These are phyloP conservation scores for Coelogynopora nodosa DNA, from an alignment of 2,888 invertebrate genomes.

Conservation along the genomic window DNA sequence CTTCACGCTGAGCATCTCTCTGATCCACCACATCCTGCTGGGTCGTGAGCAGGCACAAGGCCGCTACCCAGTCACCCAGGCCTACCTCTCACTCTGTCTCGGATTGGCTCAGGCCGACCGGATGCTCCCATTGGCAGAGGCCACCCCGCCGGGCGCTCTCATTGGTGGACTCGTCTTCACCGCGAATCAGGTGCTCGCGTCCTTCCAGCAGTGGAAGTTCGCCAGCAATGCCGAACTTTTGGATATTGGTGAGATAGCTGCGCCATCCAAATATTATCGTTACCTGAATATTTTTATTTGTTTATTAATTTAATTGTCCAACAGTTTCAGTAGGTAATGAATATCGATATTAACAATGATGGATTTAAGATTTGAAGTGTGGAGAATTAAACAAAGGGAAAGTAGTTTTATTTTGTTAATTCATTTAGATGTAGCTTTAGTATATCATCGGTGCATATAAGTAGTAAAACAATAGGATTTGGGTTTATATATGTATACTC, in stretches of 20 bases:
- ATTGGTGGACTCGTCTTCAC: conserved; percentile 14
- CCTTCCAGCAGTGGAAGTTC: conserved; percentile 12
- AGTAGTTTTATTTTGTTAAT: no score
- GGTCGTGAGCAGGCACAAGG: neutral
- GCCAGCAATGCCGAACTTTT: neutral
- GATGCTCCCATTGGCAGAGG: neutral
- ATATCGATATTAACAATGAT: no score
- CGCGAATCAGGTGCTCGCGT: neutral
- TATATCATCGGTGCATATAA: no score
- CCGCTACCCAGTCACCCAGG: conserved; percentile 24
- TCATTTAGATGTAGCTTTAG: no score
- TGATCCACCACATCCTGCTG: neutral
- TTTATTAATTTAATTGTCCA: no score
- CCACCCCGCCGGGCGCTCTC: neutral
- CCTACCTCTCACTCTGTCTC: conserved; percentile 8
- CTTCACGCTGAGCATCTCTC: neutral
- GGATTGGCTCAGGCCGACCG: conserved; percentile 16
- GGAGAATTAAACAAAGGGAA: no score
- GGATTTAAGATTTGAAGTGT: no score
- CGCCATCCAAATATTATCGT: no score
- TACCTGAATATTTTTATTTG: no score
- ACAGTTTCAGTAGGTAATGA: no score
- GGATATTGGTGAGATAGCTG: neutral
- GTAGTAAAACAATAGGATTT: no score
- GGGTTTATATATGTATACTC: no score